Conservation (phyloP, 2,888 invertebrate species). For the Chalcis sispes region DNA sequence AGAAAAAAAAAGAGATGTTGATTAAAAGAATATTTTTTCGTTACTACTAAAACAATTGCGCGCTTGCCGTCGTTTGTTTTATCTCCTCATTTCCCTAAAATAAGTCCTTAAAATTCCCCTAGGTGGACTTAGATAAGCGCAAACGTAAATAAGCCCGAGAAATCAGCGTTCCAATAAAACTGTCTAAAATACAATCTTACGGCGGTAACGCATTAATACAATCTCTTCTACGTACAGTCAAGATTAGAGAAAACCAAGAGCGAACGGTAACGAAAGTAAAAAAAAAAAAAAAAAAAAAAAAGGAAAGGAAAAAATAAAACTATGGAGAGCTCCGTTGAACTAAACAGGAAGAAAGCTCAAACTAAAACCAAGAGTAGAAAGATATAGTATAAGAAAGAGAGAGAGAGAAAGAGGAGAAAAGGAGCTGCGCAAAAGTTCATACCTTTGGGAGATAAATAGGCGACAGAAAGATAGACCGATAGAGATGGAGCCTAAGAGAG, state of each 20-base stretch:
- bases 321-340: no score
- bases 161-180: conserved; percentile 27
- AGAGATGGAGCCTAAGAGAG: not conserved
- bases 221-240: conserved; percentile 14
- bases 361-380: not conserved
- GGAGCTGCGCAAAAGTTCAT: not conserved
- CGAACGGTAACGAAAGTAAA: not conserved
- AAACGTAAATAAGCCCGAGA: conserved; percentile 7
- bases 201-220: conserved; percentile 32
- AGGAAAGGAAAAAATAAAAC: not conserved
- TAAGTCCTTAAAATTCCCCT: conserved; percentile 10
- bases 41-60: no score
- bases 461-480: conserved; percentile 2
- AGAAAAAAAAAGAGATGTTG: no score
- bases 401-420: not conserved
- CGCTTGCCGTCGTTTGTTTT: not conserved
- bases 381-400: not conserved
- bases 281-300: not conserved
- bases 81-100: conserved; percentile 1
- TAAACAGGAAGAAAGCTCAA: not conserved
- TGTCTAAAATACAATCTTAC: conserved; percentile 31
- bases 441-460: not conserved
- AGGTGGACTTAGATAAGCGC: not conserved
- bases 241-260: no score
- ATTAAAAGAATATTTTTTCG: no score